Conservation (phyloP, 2,113 vertebrate species). For the Heloderma charlesbogerti region DNA sequence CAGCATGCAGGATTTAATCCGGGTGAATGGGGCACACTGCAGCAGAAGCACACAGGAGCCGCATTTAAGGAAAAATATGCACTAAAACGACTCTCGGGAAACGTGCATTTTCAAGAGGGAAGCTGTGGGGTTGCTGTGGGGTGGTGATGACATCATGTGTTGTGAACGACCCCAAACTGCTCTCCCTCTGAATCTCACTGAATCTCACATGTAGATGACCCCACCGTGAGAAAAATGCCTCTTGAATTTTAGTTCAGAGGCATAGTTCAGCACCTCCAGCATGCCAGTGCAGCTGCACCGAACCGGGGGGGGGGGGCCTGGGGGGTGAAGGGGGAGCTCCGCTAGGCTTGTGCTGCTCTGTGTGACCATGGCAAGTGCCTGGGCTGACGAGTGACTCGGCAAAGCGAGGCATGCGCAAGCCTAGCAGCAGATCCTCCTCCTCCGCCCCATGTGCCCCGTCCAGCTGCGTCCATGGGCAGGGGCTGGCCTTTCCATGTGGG, state of each 20-base stretch:
- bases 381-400: neutral
- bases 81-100: too few relatives aligned
- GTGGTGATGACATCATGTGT: too few relatives aligned
- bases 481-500: neutral
- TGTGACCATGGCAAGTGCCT: neutral
- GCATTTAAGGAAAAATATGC: too few relatives aligned
- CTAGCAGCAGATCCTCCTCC: slow-evolving; percentile 1
- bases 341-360: neutral
- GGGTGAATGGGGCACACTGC: too few relatives aligned
- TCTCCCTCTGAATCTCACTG: too few relatives aligned
- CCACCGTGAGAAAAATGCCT: neutral
- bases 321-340: neutral
- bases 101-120: too few relatives aligned
- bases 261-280: neutral
- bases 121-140: too few relatives aligned
- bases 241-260: neutral
- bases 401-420: neutral
- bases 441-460: neutral
- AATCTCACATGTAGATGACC: too few relatives aligned
- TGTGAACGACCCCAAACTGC: too few relatives aligned
- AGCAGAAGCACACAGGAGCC: too few relatives aligned
- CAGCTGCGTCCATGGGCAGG: too few relatives aligned
- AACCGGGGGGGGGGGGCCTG: neutral
- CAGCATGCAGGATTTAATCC: too few relatives aligned
- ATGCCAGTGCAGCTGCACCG: neutral